These are phyloP conservation scores for Anolis carolinensis DNA, from an alignment of 2,113 vertebrate species.

Conservation along the genomic window DNA sequence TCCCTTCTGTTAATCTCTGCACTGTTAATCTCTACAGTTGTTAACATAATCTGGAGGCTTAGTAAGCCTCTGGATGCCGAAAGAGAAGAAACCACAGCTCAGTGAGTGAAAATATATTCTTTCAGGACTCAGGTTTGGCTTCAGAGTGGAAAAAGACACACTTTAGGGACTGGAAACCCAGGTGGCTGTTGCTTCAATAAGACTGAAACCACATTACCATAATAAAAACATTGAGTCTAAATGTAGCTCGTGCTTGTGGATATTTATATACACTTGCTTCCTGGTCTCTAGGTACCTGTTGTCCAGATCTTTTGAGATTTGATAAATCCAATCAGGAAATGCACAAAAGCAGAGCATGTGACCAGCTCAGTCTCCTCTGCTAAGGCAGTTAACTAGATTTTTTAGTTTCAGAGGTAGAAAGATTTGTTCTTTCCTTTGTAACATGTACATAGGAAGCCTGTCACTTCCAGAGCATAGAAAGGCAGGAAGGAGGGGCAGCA, in stretches of 20 bases:
- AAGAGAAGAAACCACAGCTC: background rate
- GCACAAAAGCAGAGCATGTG: background rate
- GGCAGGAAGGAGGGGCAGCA: background rate
- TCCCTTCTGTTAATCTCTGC: background rate
- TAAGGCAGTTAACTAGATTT: background rate
- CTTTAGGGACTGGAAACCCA: background rate
- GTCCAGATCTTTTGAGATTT: background rate
- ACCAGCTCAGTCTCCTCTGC: background rate
- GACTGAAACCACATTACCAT: background rate
- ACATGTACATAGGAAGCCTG: background rate
- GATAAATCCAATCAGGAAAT: background rate
- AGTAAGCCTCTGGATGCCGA: background rate
- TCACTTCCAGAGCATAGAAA: background rate
- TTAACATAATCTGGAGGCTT: background rate
- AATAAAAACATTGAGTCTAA: background rate
- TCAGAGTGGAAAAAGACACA: background rate
- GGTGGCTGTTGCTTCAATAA: background rate
- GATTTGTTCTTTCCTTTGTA: background rate
- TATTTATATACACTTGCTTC: background rate
- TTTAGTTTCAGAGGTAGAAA: background rate
- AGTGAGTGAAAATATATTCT: background rate
- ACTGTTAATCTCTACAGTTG: background rate
- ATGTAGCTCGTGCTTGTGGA: background rate
- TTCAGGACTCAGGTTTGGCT: background rate
- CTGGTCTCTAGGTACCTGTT: background rate